These are phyloP conservation scores for Trichoplusia ni DNA, from an alignment of 1,140 invertebrate genomes.

Conservation along the genomic window DNA sequence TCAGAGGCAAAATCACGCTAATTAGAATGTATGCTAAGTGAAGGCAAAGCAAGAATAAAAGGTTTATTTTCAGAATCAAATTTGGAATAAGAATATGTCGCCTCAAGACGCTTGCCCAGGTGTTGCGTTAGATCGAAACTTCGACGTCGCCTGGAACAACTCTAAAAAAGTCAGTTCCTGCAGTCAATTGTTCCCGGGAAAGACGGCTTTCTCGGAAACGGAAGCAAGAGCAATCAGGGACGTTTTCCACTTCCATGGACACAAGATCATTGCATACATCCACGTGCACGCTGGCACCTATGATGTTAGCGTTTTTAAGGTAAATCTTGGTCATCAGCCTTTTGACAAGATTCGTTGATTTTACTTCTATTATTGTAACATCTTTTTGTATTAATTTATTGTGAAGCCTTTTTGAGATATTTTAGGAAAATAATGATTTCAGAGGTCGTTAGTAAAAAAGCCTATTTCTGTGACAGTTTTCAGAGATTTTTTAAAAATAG, in stretches of 20 bases:
- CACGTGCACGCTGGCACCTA: constrained; percentile 57
- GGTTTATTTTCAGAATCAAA: not conserved
- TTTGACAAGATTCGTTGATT: too few species aligned
- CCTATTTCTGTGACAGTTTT: too few species aligned
- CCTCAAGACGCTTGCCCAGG: constrained; percentile 80
- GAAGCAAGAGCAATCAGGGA: constrained; percentile 85
- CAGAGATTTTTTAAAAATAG: too few species aligned
- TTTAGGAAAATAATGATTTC: too few species aligned
- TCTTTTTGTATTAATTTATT: too few species aligned
- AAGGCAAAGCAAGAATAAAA: too few species aligned
- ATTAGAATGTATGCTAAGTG: too few species aligned
- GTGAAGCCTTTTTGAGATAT: too few species aligned
- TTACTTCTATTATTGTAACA: not conserved
- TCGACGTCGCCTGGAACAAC: constrained; percentile 84
- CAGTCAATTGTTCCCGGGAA: constrained; percentile 86
- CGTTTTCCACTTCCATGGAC: constrained; percentile 67
- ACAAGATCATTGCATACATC: constrained; percentile 65
- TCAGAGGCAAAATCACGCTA: too few species aligned
- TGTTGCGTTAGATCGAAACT: constrained; percentile 85
- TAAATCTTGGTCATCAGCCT: too few species aligned
- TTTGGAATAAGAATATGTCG: constrained; percentile 83
- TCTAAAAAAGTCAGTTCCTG: constrained; percentile 83
- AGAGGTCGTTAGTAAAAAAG: too few species aligned
- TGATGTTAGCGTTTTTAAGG: constrained; percentile 46
- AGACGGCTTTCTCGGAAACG: constrained; percentile 87